phyloP scores from a whole-genome alignment of 1,140 invertebrate genomes.

The Calosoma granatense region DNA sequence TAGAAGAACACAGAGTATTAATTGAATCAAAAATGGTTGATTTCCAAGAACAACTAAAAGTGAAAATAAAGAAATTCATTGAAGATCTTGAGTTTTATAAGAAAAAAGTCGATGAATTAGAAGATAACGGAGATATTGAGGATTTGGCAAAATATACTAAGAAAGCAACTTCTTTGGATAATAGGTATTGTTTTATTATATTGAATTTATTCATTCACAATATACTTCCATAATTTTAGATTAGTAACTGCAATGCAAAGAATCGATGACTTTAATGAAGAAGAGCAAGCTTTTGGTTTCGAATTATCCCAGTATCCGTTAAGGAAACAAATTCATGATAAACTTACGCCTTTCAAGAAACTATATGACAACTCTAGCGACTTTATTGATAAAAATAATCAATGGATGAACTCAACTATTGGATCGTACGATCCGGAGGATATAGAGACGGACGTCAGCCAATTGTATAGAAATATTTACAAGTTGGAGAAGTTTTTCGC shows the following conservation, averaged over 20 bases:
- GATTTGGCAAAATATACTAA: slow-evolving; percentile 77
- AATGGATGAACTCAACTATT: slow-evolving; percentile 76
- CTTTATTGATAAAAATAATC: slow-evolving; percentile 71
- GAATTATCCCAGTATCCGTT: slow-evolving; percentile 82
- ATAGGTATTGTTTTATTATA: slow-evolving; percentile 38
- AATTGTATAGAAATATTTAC: slow-evolving; percentile 70
- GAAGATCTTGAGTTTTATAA: slow-evolving; percentile 73
- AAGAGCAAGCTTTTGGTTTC: slow-evolving; percentile 85
- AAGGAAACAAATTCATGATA: slow-evolving; percentile 62
- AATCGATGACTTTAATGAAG: slow-evolving; percentile 85
- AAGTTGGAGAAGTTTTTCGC: slow-evolving; percentile 83
- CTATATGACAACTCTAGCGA: slow-evolving; percentile 82
- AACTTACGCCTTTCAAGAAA: slow-evolving; percentile 73
- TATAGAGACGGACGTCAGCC: slow-evolving; percentile 74
- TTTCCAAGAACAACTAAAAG: slow-evolving; percentile 71
- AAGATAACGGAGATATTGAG: slow-evolving; percentile 80
- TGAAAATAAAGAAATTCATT: slow-evolving; percentile 55
- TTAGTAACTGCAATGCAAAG: slow-evolving; percentile 59
- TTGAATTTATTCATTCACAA: slow-evolving; percentile 6
- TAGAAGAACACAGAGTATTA: slow-evolving; percentile 72
- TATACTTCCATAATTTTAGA: slow-evolving; percentile 25
- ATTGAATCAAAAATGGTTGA: slow-evolving; percentile 74
- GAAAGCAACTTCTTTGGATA: slow-evolving; percentile 64
- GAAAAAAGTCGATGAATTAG: slow-evolving; percentile 75
- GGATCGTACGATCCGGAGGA: slow-evolving; percentile 78